Evolutionary conservation across 1,140 invertebrate species (phyloP).

Genomic region (Ceratosolen solmsi): DNA sequence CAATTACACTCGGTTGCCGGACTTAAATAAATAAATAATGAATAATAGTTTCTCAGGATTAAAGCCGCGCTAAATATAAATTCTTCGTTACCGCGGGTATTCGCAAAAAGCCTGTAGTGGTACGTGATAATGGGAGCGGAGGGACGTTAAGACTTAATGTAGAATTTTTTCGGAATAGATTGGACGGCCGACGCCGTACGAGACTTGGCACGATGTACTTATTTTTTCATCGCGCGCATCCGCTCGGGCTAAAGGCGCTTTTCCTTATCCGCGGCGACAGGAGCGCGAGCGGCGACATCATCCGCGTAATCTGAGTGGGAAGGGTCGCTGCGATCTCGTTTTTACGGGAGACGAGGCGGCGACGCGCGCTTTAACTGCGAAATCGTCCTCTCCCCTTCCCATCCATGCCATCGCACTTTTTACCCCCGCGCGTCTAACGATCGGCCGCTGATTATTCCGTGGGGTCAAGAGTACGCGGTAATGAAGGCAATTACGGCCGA

Average conservation of each 20-base stretch:
- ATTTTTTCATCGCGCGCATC: not conserved
- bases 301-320: not conserved
- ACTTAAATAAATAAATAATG: not conserved
- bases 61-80: not conserved
- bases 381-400: too few species aligned
- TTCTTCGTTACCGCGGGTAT: not conserved
- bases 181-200: not conserved
- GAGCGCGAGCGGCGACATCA: not conserved
- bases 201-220: not conserved
- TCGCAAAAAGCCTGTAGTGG: not conserved
- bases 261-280: not conserved
- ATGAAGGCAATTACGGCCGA: too few species aligned
- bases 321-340: not conserved
- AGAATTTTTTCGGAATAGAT: slow-evolving; percentile 8
- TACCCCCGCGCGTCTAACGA: too few species aligned
- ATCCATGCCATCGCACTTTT: too few species aligned
- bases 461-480: not conserved
- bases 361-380: too few species aligned
- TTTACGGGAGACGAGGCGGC: not conserved
- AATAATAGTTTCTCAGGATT: not conserved
- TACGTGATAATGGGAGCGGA: not conserved
- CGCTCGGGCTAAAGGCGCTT: not conserved
- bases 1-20: too few species aligned
- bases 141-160: not conserved
- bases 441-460: not conserved